Conservation (phyloP, 2,113 vertebrate species). For the Pygoscelis adeliae region DNA sequence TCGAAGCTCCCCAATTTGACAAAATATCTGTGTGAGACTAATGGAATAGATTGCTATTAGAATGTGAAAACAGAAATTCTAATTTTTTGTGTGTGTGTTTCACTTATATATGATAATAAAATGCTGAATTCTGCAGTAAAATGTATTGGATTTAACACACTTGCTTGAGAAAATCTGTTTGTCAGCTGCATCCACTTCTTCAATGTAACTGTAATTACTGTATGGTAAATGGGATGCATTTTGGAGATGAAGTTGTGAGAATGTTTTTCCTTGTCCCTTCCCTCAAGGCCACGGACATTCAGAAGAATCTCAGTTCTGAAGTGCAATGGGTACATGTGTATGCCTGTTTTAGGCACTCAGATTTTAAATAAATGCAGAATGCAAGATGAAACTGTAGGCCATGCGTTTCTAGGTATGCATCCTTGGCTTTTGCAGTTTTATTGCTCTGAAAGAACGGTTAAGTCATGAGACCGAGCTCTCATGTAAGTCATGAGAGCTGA, state of each 20-base stretch:
- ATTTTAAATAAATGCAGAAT: neutral
- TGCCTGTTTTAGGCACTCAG: neutral
- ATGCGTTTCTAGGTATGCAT: neutral
- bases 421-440: neutral
- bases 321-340: neutral
- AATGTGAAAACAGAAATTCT: neutral
- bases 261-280: neutral
- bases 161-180: neutral
- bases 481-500: neutral
- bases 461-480: neutral
- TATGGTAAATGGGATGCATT: neutral
- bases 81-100: neutral
- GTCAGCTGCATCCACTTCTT: neutral
- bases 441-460: neutral
- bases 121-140: neutral
- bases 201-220: neutral
- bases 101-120: neutral
- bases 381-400: neutral
- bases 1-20: neutral
- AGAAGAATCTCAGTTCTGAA: neutral
- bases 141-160: neutral
- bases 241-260: neutral
- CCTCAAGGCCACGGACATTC: neutral
- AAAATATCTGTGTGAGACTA: neutral
- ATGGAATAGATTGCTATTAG: neutral